Evolutionary conservation across 2,888 invertebrate species (phyloP).

Genomic region (Polyploca ridens): DNA sequence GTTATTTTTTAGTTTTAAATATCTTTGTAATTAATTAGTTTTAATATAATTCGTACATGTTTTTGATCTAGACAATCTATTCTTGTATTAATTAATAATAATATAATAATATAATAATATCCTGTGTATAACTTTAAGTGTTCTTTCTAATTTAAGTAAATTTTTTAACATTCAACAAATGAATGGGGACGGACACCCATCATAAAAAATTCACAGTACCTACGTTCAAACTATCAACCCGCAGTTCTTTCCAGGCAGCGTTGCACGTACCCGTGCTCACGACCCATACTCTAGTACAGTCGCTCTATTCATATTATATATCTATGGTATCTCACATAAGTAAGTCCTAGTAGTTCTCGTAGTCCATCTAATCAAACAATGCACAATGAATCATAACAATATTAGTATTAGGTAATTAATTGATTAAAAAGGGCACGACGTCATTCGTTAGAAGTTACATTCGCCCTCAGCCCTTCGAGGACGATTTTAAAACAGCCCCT

Average conservation of each 20-base stretch:
- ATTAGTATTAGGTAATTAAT: slow-evolving; percentile 75
- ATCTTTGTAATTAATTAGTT: not conserved
- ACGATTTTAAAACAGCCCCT: slow-evolving; percentile 60
- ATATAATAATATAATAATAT: too few relatives aligned
- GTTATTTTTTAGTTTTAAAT: not conserved
- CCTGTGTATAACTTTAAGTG: not conserved
- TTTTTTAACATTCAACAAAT: too few relatives aligned
- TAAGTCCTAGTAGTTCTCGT: not conserved
- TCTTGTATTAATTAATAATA: too few relatives aligned
- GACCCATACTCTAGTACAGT: too few relatives aligned
- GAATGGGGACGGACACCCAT: too few relatives aligned
- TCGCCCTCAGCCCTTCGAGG: slow-evolving; percentile 49
- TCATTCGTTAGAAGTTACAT: slow-evolving; percentile 79
- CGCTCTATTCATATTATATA: too few relatives aligned
- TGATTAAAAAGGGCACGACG: slow-evolving; percentile 76
- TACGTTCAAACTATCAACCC: too few relatives aligned
- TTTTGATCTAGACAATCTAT: not conserved
- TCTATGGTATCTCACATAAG: too few relatives aligned
- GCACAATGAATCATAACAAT: slow-evolving; percentile 54
- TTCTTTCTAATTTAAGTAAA: too few relatives aligned
- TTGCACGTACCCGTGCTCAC: too few relatives aligned
- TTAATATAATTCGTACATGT: not conserved
- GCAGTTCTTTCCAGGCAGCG: too few relatives aligned
- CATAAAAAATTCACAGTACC: too few relatives aligned
- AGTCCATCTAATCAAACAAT: not conserved